Evolutionary conservation across 1,140 invertebrate genomes (phyloP).

Genomic region (Conus betulinus): DNA sequence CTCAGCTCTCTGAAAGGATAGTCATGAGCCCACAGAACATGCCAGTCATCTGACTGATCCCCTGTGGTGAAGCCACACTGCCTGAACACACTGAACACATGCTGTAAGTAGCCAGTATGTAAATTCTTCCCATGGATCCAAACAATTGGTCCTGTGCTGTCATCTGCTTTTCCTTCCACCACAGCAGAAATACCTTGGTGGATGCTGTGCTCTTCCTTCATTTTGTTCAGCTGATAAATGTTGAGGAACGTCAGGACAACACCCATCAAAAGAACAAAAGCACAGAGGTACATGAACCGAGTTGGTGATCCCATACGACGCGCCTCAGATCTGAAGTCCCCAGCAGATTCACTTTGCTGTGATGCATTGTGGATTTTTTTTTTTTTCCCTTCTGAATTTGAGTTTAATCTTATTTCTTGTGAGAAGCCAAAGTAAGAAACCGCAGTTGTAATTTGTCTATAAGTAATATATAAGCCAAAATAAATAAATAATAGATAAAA

Average conservation of each 20-base stretch:
- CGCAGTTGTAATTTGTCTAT: no score
- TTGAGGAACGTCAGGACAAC: conserved; percentile 64
- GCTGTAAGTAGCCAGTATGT: conserved; percentile 84
- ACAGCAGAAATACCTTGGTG: conserved; percentile 23
- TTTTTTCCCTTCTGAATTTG: background rate
- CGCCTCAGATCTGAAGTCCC: background rate
- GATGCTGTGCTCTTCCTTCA: conserved; percentile 58
- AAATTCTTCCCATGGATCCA: conserved; percentile 70
- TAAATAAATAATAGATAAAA: no score
- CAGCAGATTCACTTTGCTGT: background rate
- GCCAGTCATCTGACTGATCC: conserved; percentile 83
- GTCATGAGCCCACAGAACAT: conserved; percentile 94
- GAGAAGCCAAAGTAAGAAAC: no score
- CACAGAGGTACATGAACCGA: conserved; percentile 44
- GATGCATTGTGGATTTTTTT: background rate
- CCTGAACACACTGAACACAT: conserved; percentile 86
- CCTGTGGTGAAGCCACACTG: conserved; percentile 83
- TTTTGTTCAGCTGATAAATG: conserved; percentile 69
- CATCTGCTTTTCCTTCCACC: background rate
- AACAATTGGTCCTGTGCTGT: conserved; percentile 9
- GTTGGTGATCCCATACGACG: conserved; percentile 18
- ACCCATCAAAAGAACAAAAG: conserved; percentile 61
- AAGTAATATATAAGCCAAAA: no score
- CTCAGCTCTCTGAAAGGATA: conserved; percentile 87
- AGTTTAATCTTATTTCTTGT: no score